Conservation (phyloP, 2,113 vertebrate genomes). For the Thinocorus orbignyianus region DNA sequence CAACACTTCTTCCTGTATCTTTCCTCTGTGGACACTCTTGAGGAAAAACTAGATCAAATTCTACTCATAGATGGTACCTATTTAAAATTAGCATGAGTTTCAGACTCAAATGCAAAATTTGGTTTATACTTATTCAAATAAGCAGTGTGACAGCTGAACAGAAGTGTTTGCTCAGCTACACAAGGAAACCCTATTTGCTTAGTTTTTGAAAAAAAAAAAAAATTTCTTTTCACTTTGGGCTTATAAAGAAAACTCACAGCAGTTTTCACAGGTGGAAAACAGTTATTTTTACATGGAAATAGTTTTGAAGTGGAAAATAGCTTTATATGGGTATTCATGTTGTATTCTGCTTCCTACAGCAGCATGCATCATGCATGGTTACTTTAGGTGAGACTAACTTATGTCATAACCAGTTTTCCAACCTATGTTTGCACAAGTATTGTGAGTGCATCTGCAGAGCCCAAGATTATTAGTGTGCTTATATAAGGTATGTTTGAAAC, state of each 20-base stretch:
- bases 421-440: background rate
- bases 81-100: slow-evolving; percentile 3
- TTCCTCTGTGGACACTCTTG: background rate
- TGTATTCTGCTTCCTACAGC: background rate
- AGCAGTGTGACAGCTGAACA: background rate
- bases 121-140: background rate
- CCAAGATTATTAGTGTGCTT: background rate
- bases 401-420: background rate
- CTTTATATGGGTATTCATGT: background rate
- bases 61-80: background rate
- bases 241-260: background rate
- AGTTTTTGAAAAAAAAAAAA: slow-evolving; percentile 6
- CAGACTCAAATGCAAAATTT: background rate
- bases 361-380: background rate
- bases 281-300: background rate
- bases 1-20: background rate
- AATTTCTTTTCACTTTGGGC: background rate
- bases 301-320: background rate
- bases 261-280: background rate
- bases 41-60: slow-evolving; percentile 8
- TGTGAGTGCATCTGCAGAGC: background rate
- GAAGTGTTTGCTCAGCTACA: background rate
- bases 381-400: background rate
- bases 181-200: slow-evolving; percentile 17
- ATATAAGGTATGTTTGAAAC: background rate